phyloP scores from a whole-genome alignment of 2,888 invertebrate species.

The Chaetogeoica ovagalla region DNA sequence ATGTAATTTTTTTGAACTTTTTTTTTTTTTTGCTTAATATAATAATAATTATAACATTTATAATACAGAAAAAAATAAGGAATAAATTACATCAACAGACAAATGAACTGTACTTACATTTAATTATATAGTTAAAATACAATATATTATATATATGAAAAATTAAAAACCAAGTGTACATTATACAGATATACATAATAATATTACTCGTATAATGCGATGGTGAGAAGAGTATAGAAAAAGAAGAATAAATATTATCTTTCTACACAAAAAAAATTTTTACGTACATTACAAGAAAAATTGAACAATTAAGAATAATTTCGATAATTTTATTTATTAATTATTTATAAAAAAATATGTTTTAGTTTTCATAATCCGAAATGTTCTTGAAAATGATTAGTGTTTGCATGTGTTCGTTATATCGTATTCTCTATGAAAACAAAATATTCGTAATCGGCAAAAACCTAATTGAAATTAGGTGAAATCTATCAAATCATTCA shows the following conservation, averaged over 20 bases:
- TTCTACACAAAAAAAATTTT: slow-evolving; percentile 14
- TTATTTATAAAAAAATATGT: slow-evolving; percentile 5
- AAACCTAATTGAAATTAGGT: not conserved
- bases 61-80: slow-evolving; percentile 33
- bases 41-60: slow-evolving; percentile 34
- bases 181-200: slow-evolving; percentile 15
- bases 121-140: slow-evolving; percentile 11
- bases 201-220: not conserved
- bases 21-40: slow-evolving; percentile 23
- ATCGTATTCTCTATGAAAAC: not conserved
- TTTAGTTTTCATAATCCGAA: not conserved
- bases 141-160: slow-evolving; percentile 7
- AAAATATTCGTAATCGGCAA: not conserved
- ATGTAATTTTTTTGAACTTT: not conserved
- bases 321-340: not conserved
- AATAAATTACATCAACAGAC: slow-evolving; percentile 29
- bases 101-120: slow-evolving; percentile 23
- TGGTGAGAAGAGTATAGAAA: slow-evolving; percentile 9
- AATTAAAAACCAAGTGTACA: slow-evolving; percentile 11
- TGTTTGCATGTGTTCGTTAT: not conserved
- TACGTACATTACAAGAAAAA: slow-evolving; percentile 12
- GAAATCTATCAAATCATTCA: not conserved
- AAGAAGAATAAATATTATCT: slow-evolving; percentile 22
- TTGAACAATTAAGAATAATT: slow-evolving; percentile 21
- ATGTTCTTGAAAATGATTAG: not conserved